Evolutionary conservation across 2,113 vertebrate species (phyloP), one percentile per base, ranked within the genome.

Genomic region (Lycocorax pyrrhopterus): DNA sequence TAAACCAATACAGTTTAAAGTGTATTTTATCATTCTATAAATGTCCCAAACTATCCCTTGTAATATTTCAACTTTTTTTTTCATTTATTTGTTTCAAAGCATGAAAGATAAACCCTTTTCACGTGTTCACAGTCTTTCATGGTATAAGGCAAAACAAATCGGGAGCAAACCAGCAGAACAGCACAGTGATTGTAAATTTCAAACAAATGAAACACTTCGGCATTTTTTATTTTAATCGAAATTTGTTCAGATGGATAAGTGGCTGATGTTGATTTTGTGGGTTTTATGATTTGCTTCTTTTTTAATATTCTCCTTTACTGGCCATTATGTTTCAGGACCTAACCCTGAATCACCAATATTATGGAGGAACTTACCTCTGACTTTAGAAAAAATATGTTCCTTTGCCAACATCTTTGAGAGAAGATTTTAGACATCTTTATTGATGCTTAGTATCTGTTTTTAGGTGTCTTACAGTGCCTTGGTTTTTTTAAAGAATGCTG

Each of bases 81-180:
- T 39, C 30, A 69, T 85, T 92, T 19, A 23, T 80, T 93, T 53
- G 12, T 84, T 93, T 93, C n/a, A 88, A 88, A 88, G 44, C 39
- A 72, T 41, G 53, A 74, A 86, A 74, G 88, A 86, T 52, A 84
- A 90, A 80, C 10, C 30, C 7, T 77, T n/a, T 64, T 90, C n/a
- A 35, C 55, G 26, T 72, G 26, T 60, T 81, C 44, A n/a, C 3
- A 4, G 22, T 81, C 47, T 92, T 88, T 77, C 56, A 78, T 39
- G 22, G 18, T 26, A 72, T 81, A 94, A 77, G n/a, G 64, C 35
- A 84, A 94, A 95, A 87, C 41, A 91, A 96, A 96, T 32, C 52
- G 5, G 55, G n/a, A 89, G 52, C 39, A 69, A 92, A 84, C 39
- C 33, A 49, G 67, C 23, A 60, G 47, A 89, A 62, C 30, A 80